Evolutionary conservation across 2,797 vertebrate species (phyloP).

Genomic region (Malurus leucopterus): DNA sequence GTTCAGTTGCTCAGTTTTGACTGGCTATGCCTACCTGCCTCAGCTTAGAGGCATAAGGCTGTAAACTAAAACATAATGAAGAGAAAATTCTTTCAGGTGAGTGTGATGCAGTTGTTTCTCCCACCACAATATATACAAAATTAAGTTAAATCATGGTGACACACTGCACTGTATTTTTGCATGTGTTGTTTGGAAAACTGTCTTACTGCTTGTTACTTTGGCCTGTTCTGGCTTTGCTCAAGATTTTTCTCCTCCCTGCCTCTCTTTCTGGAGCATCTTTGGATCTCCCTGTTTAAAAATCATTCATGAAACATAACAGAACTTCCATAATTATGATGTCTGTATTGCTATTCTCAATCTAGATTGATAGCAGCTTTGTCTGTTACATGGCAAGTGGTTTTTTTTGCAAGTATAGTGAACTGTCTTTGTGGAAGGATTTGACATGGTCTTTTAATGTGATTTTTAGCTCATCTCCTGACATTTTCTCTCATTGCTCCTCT

Average conservation of each 20-base stretch:
- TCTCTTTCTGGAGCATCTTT: neutral
- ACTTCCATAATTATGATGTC: neutral
- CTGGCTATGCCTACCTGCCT: neutral
- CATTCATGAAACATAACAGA: neutral
- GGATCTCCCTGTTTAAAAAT: neutral
- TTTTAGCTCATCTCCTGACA: neutral
- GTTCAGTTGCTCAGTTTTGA: neutral
- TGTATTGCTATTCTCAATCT: neutral
- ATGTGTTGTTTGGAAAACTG: neutral
- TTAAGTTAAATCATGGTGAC: neutral
- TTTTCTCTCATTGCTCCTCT: neutral
- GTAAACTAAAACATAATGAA: neutral
- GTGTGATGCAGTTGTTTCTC: neutral
- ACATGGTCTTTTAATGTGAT: neutral
- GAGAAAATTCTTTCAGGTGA: neutral
- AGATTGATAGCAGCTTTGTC: neutral
- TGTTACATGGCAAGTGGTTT: rapidly evolving
- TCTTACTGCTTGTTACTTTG: neutral
- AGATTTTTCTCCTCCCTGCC: neutral
- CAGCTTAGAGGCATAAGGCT: neutral
- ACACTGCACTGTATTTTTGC: neutral
- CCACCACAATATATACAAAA: neutral
- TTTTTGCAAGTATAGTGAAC: neutral
- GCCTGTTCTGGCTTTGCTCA: neutral
- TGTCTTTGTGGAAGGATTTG: neutral